Base-by-base conservation (phyloP, 2,888 invertebrate species). In the Hedychridium roseum region DNA sequence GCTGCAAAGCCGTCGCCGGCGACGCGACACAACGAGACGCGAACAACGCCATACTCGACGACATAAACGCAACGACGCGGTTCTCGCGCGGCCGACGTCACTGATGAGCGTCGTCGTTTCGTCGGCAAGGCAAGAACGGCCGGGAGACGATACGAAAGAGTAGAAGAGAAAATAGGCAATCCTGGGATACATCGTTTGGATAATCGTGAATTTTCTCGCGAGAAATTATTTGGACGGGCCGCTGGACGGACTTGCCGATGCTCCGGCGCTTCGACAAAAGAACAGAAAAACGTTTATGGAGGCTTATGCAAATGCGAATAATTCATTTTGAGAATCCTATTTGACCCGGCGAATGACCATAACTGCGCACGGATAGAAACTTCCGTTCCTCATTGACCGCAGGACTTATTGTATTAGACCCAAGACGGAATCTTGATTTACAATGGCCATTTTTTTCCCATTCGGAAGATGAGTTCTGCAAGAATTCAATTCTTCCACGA, bases 271-370 rank as follows among this genome's bases (percentile, higher is more conserved):
- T 17, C 23, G 32, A 39, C 50, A 31, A 43, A 54, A 54, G 50
- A 57, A 60, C 60, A 57, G 65, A 63, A 68, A 56, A 61, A 65
- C 60, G 60, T 68, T 66, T 64, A 66, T 64, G 60, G 54, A 61
- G 59, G 74, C 66, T 74, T 71, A 73, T 74, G 73, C 68, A 73
- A 74, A 73, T 73, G 66, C 60, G 64, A 62, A 68, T 74, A 73
- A 74, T 73, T 74, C 70, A 73, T 73, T 73, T 73, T 62, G 62
- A 58, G 66, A 71, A 73, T 74, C 70, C 73, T 70, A 72, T 73
- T 73, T 71, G 64, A 50, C 43, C 50, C 50, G 61, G 51, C 41
- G 65, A 58, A 64, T 55, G 65, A 48, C 47, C 55, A 55, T 61
- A 50, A 55, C 50, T 54, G 61, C 54, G n/a, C n/a, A n/a, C n/a